phyloP scores from a whole-genome alignment of 2,113 vertebrate genomes.

The Hirundichthys speculiger region DNA sequence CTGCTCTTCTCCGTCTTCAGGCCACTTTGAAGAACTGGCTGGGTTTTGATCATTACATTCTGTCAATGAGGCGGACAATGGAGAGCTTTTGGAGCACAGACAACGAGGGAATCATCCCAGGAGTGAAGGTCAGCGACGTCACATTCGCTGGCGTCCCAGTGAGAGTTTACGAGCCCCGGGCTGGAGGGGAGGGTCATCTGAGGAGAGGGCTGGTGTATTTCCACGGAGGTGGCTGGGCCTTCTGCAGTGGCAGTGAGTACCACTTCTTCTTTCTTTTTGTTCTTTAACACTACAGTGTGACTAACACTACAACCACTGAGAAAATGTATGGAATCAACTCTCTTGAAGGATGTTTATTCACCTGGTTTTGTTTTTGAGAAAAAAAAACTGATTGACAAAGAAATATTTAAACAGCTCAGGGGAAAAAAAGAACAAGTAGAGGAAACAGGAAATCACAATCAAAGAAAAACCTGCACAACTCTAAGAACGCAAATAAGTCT shows the following conservation, averaged over 20 bases:
- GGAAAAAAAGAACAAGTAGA: no score
- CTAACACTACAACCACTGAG: no score
- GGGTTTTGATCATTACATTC: slow-evolving; percentile 82
- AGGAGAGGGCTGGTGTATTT: slow-evolving; percentile 87
- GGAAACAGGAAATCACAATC: no score
- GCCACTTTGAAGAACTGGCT: slow-evolving; percentile 81
- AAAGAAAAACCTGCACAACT: no score
- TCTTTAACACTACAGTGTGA: no score
- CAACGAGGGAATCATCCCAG: slow-evolving; percentile 49
- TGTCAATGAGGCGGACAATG: slow-evolving; percentile 74
- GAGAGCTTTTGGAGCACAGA: slow-evolving; percentile 70
- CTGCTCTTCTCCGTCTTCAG: slow-evolving; percentile 68
- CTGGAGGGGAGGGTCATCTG: slow-evolving; percentile 72
- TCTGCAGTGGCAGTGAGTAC: slow-evolving; percentile 88
- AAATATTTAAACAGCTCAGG: no score
- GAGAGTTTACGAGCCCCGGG: slow-evolving; percentile 87
- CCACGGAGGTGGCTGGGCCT: slow-evolving; percentile 94
- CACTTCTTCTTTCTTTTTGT: no score
- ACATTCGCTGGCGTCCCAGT: slow-evolving; percentile 88
- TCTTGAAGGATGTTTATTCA: no score
- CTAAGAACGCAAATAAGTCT: no score
- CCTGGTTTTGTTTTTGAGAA: no score
- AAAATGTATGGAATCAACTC: no score
- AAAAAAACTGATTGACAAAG: no score
- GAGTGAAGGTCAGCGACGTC: slow-evolving; percentile 83